A percentile compares a stretch with the other conserved stretches of the same genome.
These are phyloP conservation scores for Nephrocerus scutellatus DNA, from an alignment of 2,888 invertebrate genomes.

Conservation along the genomic window DNA sequence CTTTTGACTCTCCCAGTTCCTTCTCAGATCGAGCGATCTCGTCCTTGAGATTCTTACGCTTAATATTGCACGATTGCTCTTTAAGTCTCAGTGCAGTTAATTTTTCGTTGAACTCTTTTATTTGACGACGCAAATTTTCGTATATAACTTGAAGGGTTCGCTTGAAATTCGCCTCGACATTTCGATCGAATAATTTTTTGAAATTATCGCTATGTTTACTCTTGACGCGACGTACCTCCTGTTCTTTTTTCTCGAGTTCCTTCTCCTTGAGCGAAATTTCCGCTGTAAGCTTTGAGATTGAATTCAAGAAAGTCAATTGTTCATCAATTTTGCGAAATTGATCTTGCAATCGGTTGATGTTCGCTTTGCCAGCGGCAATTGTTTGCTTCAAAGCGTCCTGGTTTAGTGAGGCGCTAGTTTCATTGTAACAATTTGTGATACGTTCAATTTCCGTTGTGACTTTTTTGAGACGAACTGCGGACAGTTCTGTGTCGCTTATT, in stretches of 20 bases:
- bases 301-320: slow-evolving; percentile 39
- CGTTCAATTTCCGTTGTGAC: slow-evolving; percentile 49
- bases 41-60: slow-evolving; percentile 56
- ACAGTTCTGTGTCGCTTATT: slow-evolving; percentile 56
- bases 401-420: slow-evolving; percentile 26
- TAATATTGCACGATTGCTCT: slow-evolving; percentile 52
- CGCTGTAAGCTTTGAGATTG: slow-evolving; percentile 38
- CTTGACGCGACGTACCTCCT: slow-evolving; percentile 57
- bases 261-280: slow-evolving; percentile 42
- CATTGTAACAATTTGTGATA: slow-evolving; percentile 32
- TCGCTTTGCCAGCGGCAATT: slow-evolving; percentile 54
- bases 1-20: slow-evolving; percentile 55
- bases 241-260: slow-evolving; percentile 46
- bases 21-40: slow-evolving; percentile 55
- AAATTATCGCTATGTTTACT: slow-evolving; percentile 63
- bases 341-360: slow-evolving; percentile 54
- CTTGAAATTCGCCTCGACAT: slow-evolving; percentile 59
- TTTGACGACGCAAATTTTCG: slow-evolving; percentile 51
- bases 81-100: slow-evolving; percentile 47
- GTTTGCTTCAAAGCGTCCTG: slow-evolving; percentile 42
- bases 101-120: slow-evolving; percentile 51
- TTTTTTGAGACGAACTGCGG: slow-evolving; percentile 49
- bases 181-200: slow-evolving; percentile 55
- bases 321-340: slow-evolving; percentile 55
- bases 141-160: slow-evolving; percentile 54